Evolutionary conservation across 1,140 invertebrate genomes (phyloP), one percentile per base, ranked within the genome.

Genomic region (Conopomorpha cramerella): DNA sequence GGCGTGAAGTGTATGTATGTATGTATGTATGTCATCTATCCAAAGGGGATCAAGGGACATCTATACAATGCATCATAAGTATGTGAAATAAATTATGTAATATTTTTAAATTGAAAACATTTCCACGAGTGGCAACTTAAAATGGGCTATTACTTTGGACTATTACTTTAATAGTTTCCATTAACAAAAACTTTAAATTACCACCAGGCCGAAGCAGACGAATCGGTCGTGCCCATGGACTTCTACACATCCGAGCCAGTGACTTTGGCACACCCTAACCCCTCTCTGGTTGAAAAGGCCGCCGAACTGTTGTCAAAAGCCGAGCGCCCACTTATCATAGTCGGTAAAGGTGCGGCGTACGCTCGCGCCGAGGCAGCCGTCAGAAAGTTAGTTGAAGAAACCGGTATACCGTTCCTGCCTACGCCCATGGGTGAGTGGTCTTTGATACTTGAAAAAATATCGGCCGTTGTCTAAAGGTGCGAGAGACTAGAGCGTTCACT

Each of bases 261-360:
- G 2, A 43, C 38, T 0, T 44, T 61, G 8, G 67, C 55, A 0
- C 50, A 72, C 50, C 91, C 95, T 1, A 80, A 88, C 31, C 79
- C 82, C 1, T 62, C 65, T 16, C 59, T 84, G 34, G 82, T 98
- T 2, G 68, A 84, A 10, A 59, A 83, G 36, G 91, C 93, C 0
- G 83, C 85, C 2, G 72, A 86, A 27, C 31, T 93, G 12, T 53
- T 98, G 7, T 72, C 77, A 0, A 67, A 68, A 32, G 90, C 95
- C 1, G 81, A 90, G 66, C 83, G 84, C 14, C 95, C 96, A 1
- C 74, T 98, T 11, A 80, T 98, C 2, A 91, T 98, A 30, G 77
- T 97, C n/a, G 95, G 95, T 26, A 97, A 98, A 83, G 95, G 93
- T 56, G 89, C 92, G 16, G 92, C 92, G 0, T 96, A 95, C 73